phyloP scores from a whole-genome alignment of 2,797 vertebrate genomes.

The Enteromius trimaculatus region DNA sequence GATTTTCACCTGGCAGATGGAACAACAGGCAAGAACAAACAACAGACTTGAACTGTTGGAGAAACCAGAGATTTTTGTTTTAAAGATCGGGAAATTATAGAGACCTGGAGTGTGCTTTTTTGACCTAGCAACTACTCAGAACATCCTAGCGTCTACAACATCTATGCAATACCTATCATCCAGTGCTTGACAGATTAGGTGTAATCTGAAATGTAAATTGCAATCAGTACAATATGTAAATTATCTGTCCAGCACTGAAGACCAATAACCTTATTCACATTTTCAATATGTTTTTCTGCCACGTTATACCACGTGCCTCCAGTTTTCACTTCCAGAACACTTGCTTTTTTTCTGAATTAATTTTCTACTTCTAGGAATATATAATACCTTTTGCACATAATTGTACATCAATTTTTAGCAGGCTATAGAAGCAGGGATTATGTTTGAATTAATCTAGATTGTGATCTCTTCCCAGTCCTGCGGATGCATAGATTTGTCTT shows the following conservation, averaged over 20 bases:
- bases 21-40: not conserved
- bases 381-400: not conserved
- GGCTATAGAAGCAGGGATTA: not conserved
- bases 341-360: not conserved
- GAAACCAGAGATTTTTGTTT: not conserved
- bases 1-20: not conserved
- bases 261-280: not conserved
- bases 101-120: not conserved
- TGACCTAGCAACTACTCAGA: not conserved
- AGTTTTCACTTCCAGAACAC: not conserved
- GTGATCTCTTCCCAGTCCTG: conserved; percentile 7
- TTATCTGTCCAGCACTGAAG: not conserved
- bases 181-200: not conserved
- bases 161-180: not conserved
- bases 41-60: not conserved
- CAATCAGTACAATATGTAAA: not conserved
- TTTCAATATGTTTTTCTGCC: not conserved
- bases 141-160: not conserved
- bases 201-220: not conserved
- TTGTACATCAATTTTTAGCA: not conserved
- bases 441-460: conserved; percentile 14
- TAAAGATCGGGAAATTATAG: not conserved
- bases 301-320: not conserved
- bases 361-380: conserved; percentile 3
- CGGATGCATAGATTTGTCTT: conserved; percentile 9